Base-by-base conservation (phyloP, 2,888 invertebrate genomes). In the Lucinisca nassula region DNA sequence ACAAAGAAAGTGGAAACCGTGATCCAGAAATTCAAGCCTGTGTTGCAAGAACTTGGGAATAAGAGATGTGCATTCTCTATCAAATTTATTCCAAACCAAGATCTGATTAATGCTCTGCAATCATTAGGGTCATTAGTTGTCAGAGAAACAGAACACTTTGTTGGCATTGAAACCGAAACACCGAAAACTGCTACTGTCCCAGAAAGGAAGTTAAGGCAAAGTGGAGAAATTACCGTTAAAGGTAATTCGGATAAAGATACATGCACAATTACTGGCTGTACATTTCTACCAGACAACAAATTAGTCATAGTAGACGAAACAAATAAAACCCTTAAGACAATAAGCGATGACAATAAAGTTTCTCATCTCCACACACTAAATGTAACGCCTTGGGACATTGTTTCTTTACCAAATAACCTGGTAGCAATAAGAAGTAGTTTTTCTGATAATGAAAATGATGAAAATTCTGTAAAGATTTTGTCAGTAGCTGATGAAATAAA, bases 361-460 rank as follows among this genome's bases (percentile, higher is more conserved):
- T 1, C 35, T 17, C 67, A 10, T 14, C 0, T 4, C 21, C 24
- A 67, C 24, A 35, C 17, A 21, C 32, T 84, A 21, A 38, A 67
- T 27, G 55, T 73, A 17, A 67, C 87, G 4, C 89, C 89, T 8
- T 89, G 89, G 89, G 89, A 89, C 61, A 30, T 89, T 27, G 89
- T 82, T 21, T 74, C 80, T 6, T 24, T 89, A 14, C 70, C 83
- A 0, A 78, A 81, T 12, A 55, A 45, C 17, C 74, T 82, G 40
- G 74, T 89, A 21, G 85, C 87, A 0, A 77, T 89, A 0, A 37
- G 89, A 24, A 73, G 78, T 35, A 89, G 89, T 67, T 88, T 78
- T 67, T 80, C 87, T 35, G 87, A 87, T 27, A 83, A 58, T 8
- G 82, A 73, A 6, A 45, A 72, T 21, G 58, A 61, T 32, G 78